A percentile compares a stretch with the other conserved stretches of the same genome.
These are phyloP conservation scores for Tokudaia muenninki DNA, from an alignment of 2,797 vertebrate species.

Conservation along the genomic window DNA sequence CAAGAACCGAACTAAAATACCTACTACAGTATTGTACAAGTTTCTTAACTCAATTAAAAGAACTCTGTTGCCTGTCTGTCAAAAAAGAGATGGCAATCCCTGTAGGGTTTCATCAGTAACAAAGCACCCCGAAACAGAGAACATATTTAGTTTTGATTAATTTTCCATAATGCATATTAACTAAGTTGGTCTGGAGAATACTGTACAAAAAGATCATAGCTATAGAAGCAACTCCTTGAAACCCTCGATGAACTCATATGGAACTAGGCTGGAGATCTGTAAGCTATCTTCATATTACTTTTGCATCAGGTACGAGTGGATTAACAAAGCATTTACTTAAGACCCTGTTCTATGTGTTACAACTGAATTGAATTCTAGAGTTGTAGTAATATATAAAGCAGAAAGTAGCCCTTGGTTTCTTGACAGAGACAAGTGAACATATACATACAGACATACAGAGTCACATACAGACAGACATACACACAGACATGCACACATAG, in stretches of 20 bases:
- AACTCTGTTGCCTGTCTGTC: neutral
- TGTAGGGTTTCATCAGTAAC: neutral
- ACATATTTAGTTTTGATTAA: neutral
- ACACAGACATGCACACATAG: neutral
- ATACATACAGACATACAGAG: neutral
- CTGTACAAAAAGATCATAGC: neutral
- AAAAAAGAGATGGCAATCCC: neutral
- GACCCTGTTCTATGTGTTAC: neutral
- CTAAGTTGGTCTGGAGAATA: neutral
- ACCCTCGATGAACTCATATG: neutral
- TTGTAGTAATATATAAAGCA: neutral
- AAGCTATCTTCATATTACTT: neutral
- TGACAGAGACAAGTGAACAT: neutral
- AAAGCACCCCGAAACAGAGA: neutral
- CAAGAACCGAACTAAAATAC: neutral
- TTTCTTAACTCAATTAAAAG: neutral
- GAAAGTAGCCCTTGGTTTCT: neutral
- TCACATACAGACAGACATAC: neutral
- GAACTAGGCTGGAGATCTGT: neutral
- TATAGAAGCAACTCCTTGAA: neutral
- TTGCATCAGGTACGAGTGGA: neutral
- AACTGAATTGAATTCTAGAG: neutral
- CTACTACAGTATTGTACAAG: neutral
- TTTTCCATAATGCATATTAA: neutral
- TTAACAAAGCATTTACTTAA: neutral